These are phyloP conservation scores for Chymomyza caudatula DNA, from an alignment of 2,888 invertebrate species.

Conservation along the genomic window DNA sequence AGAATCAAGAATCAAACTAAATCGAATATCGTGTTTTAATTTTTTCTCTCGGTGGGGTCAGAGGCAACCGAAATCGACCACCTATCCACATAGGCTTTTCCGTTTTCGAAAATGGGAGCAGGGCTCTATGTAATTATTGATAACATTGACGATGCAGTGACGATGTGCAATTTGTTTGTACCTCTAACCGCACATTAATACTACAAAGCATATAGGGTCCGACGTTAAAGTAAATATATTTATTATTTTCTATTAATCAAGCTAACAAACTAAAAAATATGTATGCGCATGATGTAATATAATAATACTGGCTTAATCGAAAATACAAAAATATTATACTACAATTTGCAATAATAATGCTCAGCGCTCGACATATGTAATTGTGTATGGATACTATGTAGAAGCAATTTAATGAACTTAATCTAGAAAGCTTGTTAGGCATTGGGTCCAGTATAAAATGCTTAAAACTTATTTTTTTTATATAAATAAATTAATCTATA, in stretches of 20 bases:
- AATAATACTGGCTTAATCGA: background rate
- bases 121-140: too few relatives aligned
- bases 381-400: too few relatives aligned
- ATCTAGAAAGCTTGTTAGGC: too few relatives aligned
- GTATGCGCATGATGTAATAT: background rate
- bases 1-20: too few relatives aligned
- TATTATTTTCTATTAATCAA: background rate
- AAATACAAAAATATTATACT: background rate
- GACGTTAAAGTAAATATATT: background rate
- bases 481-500: background rate
- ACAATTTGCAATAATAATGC: background rate
- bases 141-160: too few relatives aligned
- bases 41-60: too few relatives aligned
- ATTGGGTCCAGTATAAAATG: background rate
- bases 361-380: background rate
- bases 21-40: too few relatives aligned
- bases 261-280: background rate
- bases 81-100: too few relatives aligned
- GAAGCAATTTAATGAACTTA: background rate
- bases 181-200: background rate
- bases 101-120: too few relatives aligned
- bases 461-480: background rate
- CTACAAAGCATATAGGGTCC: background rate
- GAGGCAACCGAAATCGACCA: too few relatives aligned
- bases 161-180: too few relatives aligned